phyloP scores from a whole-genome alignment of 1,140 invertebrate species.

The Bombus difficillimus region DNA sequence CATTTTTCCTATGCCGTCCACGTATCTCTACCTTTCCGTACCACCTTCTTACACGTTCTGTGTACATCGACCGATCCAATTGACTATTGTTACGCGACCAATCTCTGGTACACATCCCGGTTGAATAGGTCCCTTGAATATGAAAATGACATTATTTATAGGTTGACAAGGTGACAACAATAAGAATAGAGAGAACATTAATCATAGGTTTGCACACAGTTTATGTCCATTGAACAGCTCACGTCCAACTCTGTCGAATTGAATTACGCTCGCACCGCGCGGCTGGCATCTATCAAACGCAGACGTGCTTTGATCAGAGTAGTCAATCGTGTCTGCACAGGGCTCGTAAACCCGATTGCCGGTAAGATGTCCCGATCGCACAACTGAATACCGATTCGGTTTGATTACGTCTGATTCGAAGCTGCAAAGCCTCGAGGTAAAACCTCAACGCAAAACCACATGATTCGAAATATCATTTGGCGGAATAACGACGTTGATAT shows the following conservation, averaged over 20 bases:
- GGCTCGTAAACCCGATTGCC: constrained; percentile 58
- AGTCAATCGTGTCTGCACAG: constrained; percentile 50
- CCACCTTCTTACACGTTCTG: constrained; percentile 51
- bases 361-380: constrained; percentile 42
- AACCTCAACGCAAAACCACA: not conserved
- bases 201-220: constrained; percentile 43
- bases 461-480: not conserved
- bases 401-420: constrained; percentile 1
- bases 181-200: constrained; percentile 30
- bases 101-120: not conserved
- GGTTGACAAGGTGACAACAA: constrained; percentile 31
- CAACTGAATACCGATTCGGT: constrained; percentile 28
- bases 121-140: constrained; percentile 14
- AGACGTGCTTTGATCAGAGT: constrained; percentile 62
- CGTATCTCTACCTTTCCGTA: constrained; percentile 26
- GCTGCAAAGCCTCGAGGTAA: not conserved
- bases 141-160: constrained; percentile 40
- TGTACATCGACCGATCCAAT: constrained; percentile 22
- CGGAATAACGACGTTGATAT: not conserved
- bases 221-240: constrained; percentile 34
- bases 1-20: constrained; percentile 58
- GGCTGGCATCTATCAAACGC: constrained; percentile 56
- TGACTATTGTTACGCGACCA: constrained; percentile 33
- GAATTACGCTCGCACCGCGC: constrained; percentile 44
- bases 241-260: constrained; percentile 41